Evolutionary conservation across 2,888 invertebrate genomes (phyloP).

Genomic region (Cistogaster globosa): DNA sequence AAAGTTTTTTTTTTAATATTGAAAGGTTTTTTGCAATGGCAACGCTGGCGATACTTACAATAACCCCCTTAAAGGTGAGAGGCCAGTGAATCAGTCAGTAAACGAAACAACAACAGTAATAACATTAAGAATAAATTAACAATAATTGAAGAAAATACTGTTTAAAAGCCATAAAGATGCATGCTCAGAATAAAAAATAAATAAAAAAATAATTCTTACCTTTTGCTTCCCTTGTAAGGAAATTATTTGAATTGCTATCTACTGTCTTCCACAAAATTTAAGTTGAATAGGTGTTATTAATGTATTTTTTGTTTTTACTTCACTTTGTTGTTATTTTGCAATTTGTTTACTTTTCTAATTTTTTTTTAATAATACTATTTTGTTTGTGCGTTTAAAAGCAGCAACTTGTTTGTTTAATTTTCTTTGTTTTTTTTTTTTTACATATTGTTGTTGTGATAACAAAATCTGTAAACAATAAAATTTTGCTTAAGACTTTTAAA

Average conservation of each 20-base stretch:
- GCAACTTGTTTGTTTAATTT: slow-evolving; percentile 40
- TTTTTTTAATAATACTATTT: not conserved
- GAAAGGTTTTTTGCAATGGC: too few species aligned
- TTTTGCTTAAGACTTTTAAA: slow-evolving; percentile 34
- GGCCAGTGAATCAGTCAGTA: not conserved
- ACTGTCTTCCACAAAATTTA: slow-evolving; percentile 35
- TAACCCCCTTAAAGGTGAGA: slow-evolving; percentile 30
- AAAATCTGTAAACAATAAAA: slow-evolving; percentile 49
- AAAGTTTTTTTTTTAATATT: too few species aligned
- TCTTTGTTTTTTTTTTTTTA: slow-evolving; percentile 38
- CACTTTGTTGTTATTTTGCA: slow-evolving; percentile 25
- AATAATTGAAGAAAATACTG: slow-evolving; percentile 18
- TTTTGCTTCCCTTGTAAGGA: not conserved
- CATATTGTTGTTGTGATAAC: slow-evolving; percentile 35
- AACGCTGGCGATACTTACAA: not conserved
- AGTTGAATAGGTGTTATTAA: slow-evolving; percentile 47
- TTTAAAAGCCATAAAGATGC: not conserved
- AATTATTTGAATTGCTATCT: not conserved
- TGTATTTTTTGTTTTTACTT: slow-evolving; percentile 6
- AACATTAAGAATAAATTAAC: slow-evolving; percentile 11
- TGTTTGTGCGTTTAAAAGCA: slow-evolving; percentile 10
- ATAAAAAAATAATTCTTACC: slow-evolving; percentile 26
- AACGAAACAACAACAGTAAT: slow-evolving; percentile 6
- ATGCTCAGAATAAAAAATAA: not conserved
- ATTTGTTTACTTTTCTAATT: slow-evolving; percentile 17